These are phyloP conservation scores for Calosoma granatense DNA, from an alignment of 1,140 invertebrate genomes.

Conservation along the genomic window DNA sequence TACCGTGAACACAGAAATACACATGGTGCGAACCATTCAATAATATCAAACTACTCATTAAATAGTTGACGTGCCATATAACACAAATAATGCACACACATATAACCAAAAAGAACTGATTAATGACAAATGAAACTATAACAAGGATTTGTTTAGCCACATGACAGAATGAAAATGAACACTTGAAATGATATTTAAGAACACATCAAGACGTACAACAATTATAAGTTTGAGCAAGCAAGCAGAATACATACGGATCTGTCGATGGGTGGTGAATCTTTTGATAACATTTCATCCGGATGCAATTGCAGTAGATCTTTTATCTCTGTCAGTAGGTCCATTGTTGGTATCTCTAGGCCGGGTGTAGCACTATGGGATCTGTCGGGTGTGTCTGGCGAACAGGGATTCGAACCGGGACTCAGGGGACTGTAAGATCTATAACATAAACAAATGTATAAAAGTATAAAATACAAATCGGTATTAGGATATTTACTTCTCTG, in stretches of 20 bases:
- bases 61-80: too few species aligned
- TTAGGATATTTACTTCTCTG: constrained; percentile 7
- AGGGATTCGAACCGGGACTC: constrained; percentile 32
- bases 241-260: constrained; percentile 39
- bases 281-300: constrained; percentile 20
- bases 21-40: too few species aligned
- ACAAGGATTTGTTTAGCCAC: too few species aligned
- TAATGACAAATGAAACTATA: too few species aligned
- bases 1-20: constrained; percentile 21
- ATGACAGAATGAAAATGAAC: too few species aligned
- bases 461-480: not conserved
- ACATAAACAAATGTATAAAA: too few species aligned
- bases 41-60: too few species aligned
- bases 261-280: constrained; percentile 42
- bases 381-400: constrained; percentile 40
- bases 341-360: constrained; percentile 36
- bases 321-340: constrained; percentile 56
- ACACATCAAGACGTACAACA: too few species aligned
- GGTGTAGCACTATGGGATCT: constrained; percentile 33
- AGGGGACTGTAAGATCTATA: constrained; percentile 42
- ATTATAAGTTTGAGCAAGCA: too few species aligned
- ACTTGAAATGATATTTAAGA: too few species aligned
- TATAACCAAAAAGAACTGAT: constrained; percentile 10
- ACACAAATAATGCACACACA: not conserved
- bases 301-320: constrained; percentile 46